Percentiles rank a stretch among this genome's conserved stretches.
Evolutionary conservation across 2,888 invertebrate species (phyloP).

Genomic region (Cantharis nigra): DNA sequence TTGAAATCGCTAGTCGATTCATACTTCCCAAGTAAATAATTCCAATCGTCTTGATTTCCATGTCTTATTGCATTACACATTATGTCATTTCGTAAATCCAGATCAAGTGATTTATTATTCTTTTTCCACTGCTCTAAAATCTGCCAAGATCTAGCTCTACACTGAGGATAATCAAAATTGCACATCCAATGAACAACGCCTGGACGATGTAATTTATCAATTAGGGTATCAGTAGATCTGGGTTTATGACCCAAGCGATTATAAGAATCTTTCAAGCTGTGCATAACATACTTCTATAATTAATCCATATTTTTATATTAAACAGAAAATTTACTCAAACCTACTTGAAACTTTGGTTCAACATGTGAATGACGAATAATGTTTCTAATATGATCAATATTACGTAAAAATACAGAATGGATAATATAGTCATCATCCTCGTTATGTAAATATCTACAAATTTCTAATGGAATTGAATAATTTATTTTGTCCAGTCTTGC

Average conservation of each 20-base stretch:
- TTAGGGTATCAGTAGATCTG: neutral
- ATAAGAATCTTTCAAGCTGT: neutral
- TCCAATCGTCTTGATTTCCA: neutral
- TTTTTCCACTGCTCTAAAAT: neutral
- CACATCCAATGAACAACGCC: neutral
- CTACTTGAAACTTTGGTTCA: neutral
- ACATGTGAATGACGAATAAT: neutral
- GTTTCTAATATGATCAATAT: neutral
- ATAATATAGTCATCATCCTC: constrained; percentile 66
- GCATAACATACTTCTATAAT: neutral
- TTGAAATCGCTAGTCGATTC: too few relatives aligned
- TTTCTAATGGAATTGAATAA: constrained; percentile 60
- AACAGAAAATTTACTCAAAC: neutral
- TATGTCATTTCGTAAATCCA: neutral
- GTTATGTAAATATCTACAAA: constrained; percentile 62
- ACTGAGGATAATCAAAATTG: neutral
- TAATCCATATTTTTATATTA: neutral
- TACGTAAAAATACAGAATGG: constrained; percentile 46
- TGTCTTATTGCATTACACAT: neutral
- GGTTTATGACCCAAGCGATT: neutral
- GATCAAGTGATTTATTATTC: neutral
- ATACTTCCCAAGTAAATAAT: neutral
- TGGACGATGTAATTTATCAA: neutral
- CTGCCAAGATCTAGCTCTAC: neutral
- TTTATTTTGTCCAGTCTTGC: constrained; percentile 64